A percentile compares a stretch with the other conserved stretches of the same genome.
Evolutionary conservation across 2,888 invertebrate genomes (phyloP).

Genomic region (Flabesymbios commensalis): DNA sequence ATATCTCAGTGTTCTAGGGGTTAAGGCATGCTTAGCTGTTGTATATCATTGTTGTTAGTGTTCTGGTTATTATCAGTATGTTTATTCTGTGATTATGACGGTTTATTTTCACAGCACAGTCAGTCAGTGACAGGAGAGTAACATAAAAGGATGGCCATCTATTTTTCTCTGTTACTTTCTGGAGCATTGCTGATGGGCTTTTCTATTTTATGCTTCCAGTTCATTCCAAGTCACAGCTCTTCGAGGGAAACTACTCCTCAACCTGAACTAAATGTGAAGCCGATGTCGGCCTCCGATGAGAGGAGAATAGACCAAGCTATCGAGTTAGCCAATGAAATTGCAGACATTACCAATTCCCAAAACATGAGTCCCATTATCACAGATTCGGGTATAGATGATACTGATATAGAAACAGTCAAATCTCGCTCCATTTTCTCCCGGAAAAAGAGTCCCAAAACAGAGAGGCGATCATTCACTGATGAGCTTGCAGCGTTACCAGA

Average conservation of each 20-base stretch:
- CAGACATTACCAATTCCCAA: slow-evolving; percentile 51
- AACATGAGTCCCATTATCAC: not conserved
- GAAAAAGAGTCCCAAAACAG: slow-evolving; percentile 16
- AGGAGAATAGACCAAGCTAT: slow-evolving; percentile 90
- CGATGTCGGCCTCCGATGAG: slow-evolving; percentile 90
- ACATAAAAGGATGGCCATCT: no score
- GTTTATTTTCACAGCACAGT: no score
- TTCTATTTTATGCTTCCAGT: no score
- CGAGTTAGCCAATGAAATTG: slow-evolving; percentile 89
- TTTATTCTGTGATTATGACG: no score
- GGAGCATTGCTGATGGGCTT: no score
- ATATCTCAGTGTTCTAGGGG: no score
- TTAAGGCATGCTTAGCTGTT: no score
- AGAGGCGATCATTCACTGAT: slow-evolving; percentile 29
- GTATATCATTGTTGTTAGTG: no score
- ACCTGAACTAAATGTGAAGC: slow-evolving; percentile 53
- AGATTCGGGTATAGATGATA: not conserved
- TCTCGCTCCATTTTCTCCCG: slow-evolving; percentile 4
- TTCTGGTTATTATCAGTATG: no score
- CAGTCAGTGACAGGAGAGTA: no score
- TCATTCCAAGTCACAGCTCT: not conserved
- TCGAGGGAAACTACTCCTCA: not conserved
- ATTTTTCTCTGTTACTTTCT: no score
- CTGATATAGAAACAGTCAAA: not conserved
- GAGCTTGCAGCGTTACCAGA: slow-evolving; percentile 10